phyloP scores from a whole-genome alignment of 2,113 vertebrate species.

The Lota lota region DNA sequence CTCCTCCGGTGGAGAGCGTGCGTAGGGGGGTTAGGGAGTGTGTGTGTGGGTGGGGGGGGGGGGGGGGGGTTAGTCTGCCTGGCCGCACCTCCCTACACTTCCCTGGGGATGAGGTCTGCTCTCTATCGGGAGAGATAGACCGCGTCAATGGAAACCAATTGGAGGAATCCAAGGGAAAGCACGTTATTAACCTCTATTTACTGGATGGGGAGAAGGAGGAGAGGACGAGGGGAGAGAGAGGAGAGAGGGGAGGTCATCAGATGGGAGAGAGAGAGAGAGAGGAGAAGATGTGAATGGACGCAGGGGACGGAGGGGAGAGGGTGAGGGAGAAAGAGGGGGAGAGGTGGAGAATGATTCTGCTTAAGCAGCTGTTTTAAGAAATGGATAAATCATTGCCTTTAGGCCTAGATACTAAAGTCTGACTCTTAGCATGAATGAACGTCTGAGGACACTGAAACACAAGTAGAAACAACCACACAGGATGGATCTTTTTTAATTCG shows the following conservation, averaged over 20 bases:
- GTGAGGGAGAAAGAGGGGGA: background rate
- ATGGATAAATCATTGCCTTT: too few species aligned
- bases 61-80: too few species aligned
- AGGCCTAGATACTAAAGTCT: too few species aligned
- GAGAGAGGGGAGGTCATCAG: slow-evolving; percentile 13
- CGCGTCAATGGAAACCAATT: slow-evolving; percentile 71
- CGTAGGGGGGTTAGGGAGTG: too few species aligned
- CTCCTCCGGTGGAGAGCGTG: too few species aligned
- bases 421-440: too few species aligned
- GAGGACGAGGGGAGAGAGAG: slow-evolving; percentile 4
- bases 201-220: background rate
- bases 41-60: too few species aligned
- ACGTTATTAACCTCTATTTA: slow-evolving; percentile 60
- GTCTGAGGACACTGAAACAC: too few species aligned
- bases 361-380: too few species aligned
- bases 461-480: too few species aligned
- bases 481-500: too few species aligned
- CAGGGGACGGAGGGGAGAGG: too few species aligned
- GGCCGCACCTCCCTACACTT: slow-evolving; percentile 1
- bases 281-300: background rate
- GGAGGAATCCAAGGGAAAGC: slow-evolving; percentile 57
- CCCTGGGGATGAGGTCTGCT: slow-evolving; percentile 59
- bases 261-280: background rate
- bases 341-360: background rate
- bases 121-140: slow-evolving; percentile 62